Evolutionary conservation across 2,797 vertebrate species (phyloP).

Genomic region (Cheirogaleus major): DNA sequence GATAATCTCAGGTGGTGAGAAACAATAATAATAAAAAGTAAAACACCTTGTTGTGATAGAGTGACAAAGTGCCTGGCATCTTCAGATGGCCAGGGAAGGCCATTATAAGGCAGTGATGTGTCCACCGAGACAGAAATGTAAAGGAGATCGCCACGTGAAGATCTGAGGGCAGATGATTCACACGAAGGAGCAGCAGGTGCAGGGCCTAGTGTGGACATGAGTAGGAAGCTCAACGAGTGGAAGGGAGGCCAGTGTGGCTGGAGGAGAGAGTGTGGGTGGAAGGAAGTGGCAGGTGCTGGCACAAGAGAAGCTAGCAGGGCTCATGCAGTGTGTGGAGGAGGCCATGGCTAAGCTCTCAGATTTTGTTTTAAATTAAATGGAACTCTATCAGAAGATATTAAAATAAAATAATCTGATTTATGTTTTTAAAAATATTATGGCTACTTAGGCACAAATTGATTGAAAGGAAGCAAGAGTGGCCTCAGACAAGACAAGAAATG

Average conservation of each 20-base stretch:
- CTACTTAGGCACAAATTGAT: neutral
- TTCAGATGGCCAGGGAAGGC: neutral
- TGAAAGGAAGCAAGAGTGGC: neutral
- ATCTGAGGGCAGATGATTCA: neutral
- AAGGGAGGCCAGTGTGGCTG: neutral
- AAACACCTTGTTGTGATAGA: neutral
- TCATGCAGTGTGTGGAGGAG: neutral
- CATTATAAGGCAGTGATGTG: neutral
- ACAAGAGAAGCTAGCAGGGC: neutral
- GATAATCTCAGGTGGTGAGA: neutral
- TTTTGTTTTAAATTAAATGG: constrained; percentile 34
- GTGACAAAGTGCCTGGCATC: neutral
- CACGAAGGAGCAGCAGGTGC: neutral
- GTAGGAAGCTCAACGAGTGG: neutral
- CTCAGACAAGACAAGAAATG: neutral
- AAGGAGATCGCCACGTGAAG: neutral
- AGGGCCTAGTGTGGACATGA: neutral
- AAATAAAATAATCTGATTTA: neutral
- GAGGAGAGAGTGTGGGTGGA: neutral
- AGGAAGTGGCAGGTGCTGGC: neutral
- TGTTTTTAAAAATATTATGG: neutral
- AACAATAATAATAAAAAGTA: neutral
- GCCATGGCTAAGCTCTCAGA: neutral
- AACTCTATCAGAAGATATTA: neutral
- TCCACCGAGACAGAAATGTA: neutral